Evolutionary conservation across 2,888 invertebrate genomes (phyloP).

Genomic region (Tetrapedia diversipes): DNA sequence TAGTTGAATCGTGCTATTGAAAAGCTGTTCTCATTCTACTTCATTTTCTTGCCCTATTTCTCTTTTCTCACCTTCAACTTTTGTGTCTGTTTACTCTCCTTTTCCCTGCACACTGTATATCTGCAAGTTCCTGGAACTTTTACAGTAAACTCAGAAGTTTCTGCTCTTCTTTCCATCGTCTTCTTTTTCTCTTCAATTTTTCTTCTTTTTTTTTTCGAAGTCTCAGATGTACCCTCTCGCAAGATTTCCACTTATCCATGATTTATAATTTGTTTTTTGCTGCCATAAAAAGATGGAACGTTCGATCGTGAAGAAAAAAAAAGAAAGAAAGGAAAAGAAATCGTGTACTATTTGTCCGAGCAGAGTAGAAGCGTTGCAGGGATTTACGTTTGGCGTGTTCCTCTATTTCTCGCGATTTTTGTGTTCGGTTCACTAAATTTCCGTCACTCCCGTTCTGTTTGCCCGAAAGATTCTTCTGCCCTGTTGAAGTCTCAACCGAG

Average conservation of each 20-base stretch:
- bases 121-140: slow-evolving; percentile 19
- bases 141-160: slow-evolving; percentile 18
- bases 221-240: neutral
- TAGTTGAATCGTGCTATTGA: too few species aligned
- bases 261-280: slow-evolving; percentile 20
- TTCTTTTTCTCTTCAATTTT: neutral
- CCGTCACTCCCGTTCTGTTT: slow-evolving; percentile 24
- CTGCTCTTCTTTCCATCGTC: neutral
- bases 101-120: slow-evolving; percentile 7
- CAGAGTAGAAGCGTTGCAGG: neutral
- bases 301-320: slow-evolving; percentile 12
- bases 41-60: neutral
- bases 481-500: slow-evolving; percentile 30
- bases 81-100: slow-evolving; percentile 13
- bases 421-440: slow-evolving; percentile 37
- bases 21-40: neutral
- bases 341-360: slow-evolving; percentile 28
- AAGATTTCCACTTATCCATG: slow-evolving; percentile 43
- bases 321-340: neutral
- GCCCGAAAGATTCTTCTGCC: slow-evolving; percentile 11
- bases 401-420: slow-evolving; percentile 23
- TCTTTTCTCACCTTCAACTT: slow-evolving; percentile 5
- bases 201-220: neutral
- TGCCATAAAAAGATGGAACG: slow-evolving; percentile 10
- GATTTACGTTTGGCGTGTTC: slow-evolving; percentile 27